Conservation (phyloP, 2,888 invertebrate species). For the Dendrolimus pini region DNA sequence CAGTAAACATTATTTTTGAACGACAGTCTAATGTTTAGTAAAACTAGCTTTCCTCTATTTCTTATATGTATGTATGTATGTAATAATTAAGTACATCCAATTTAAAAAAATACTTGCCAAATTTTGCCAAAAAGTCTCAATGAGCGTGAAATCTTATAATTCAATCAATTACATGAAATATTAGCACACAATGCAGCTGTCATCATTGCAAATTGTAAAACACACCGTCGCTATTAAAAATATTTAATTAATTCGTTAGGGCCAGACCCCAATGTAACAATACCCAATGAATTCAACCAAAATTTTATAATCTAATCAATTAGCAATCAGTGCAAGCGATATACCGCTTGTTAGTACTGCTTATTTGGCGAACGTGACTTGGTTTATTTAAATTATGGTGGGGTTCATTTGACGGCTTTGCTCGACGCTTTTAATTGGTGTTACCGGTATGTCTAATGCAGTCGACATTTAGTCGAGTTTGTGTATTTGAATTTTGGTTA, state of each 20-base stretch:
- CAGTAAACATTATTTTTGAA: no score
- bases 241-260: conserved; percentile 54
- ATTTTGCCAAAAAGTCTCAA: neutral
- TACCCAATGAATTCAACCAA: conserved; percentile 61
- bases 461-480: conserved; percentile 1
- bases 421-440: conserved; percentile 55
- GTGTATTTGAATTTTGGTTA: no score
- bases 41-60: no score
- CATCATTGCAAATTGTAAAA: conserved; percentile 62
- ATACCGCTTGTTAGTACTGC: conserved; percentile 72
- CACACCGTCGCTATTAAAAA: conserved; percentile 58
- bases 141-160: conserved; percentile 13
- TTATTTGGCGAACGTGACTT: conserved; percentile 73
- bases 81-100: no score
- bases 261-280: conserved; percentile 53
- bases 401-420: conserved; percentile 65
- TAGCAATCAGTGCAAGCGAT: conserved; percentile 77
- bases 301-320: conserved; percentile 76
- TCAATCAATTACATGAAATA: conserved; percentile 16
- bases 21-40: no score
- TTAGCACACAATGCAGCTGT: conserved; percentile 37
- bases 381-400: conserved; percentile 60
- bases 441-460: conserved; percentile 35
- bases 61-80: no score
- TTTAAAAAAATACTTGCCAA: no score